These are phyloP conservation scores for Cenopis cana DNA, from an alignment of 2,888 invertebrate genomes.

Conservation along the genomic window DNA sequence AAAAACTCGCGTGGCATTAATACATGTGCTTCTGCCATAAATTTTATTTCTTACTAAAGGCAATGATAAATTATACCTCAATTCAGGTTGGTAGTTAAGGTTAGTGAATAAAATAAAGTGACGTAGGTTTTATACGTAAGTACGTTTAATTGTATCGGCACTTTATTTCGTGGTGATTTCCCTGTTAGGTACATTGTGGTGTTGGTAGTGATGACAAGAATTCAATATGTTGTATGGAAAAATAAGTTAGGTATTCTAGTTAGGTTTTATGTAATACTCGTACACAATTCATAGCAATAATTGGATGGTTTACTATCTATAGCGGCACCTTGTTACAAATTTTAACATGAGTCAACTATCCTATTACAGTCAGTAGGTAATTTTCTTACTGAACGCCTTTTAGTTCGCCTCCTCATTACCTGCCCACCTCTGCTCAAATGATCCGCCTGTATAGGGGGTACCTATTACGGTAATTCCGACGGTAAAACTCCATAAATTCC, in stretches of 20 bases:
- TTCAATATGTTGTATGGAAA: background rate
- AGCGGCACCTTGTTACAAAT: no score
- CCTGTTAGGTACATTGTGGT: background rate
- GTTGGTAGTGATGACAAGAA: background rate
- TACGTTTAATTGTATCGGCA: background rate
- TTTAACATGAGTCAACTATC: background rate
- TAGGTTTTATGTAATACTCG: no score
- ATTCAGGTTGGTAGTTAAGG: no score
- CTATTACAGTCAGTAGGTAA: background rate
- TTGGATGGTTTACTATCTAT: no score
- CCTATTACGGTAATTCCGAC: background rate
- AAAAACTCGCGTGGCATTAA: no score
- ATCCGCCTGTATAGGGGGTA: background rate
- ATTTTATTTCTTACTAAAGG: no score
- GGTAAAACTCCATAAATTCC: background rate
- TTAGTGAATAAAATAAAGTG: no score
- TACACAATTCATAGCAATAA: no score
- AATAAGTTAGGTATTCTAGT: no score
- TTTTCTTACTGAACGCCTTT: background rate
- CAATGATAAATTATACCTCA: no score
- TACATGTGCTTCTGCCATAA: no score
- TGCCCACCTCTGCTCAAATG: constrained; percentile 5
- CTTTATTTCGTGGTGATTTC: background rate
- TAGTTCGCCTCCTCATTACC: constrained; percentile 5
- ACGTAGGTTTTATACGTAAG: background rate